A percentile compares a stretch with the other conserved stretches of the same genome.
Evolutionary conservation across 1,140 invertebrate genomes (phyloP).

Genomic region (Drosophila lini): DNA sequence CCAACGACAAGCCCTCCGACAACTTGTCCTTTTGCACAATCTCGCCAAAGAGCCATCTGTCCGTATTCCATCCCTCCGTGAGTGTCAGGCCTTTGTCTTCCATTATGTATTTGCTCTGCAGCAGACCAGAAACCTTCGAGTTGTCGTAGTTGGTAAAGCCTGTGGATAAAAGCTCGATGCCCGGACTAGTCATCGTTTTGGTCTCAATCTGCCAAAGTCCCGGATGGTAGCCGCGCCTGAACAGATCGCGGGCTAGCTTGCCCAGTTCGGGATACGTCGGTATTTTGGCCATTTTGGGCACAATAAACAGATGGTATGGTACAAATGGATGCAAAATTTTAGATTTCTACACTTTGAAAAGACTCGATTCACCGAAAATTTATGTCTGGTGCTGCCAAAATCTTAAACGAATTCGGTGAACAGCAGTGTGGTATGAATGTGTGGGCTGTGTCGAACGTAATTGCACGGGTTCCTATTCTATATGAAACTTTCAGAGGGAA

Average conservation of each 20-base stretch:
- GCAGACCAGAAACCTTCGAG: conserved; percentile 53
- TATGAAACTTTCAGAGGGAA: too few species aligned
- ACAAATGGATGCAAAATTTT: conserved; percentile 41
- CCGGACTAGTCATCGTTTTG: conserved; percentile 52
- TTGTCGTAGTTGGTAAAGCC: conserved; percentile 59
- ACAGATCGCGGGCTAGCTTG: conserved; percentile 58
- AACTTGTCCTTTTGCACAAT: conserved; percentile 64
- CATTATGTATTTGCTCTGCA: conserved; percentile 68
- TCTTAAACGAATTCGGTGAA: conserved; percentile 1
- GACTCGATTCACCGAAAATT: conserved; percentile 29
- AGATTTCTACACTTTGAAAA: neutral
- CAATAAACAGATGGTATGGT: conserved; percentile 41
- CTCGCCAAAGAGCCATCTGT: conserved; percentile 61
- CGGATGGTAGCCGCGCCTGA: conserved; percentile 62
- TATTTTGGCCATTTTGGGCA: conserved; percentile 34
- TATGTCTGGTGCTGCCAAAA: conserved; percentile 4
- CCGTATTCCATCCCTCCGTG: conserved; percentile 68
- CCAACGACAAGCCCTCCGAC: conserved; percentile 50
- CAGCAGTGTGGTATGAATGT: neutral
- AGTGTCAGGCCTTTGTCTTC: conserved; percentile 61
- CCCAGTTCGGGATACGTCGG: conserved; percentile 62
- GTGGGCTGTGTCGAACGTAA: conserved; percentile 1
- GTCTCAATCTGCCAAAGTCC: conserved; percentile 72
- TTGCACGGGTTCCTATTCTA: conserved; percentile 3
- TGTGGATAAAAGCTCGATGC: conserved; percentile 57